These are phyloP conservation scores for Anguilla pacifica DNA, from an alignment of 2,797 vertebrate species.

Conservation along the genomic window DNA sequence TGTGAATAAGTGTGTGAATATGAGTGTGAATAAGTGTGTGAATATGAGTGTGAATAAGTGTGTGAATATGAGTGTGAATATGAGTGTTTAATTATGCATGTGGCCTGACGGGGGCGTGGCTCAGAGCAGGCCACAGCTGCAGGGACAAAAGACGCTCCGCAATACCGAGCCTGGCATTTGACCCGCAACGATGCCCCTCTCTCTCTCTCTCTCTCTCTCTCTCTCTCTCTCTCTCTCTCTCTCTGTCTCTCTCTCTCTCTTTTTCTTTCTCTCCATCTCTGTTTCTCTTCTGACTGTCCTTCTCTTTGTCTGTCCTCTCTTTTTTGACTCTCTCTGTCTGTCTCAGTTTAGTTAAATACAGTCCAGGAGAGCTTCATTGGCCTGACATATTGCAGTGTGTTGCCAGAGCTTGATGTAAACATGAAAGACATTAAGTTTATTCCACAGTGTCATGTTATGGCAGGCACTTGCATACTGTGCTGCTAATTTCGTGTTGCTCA, in stretches of 20 bases:
- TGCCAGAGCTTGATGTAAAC: neutral
- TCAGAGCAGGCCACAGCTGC: neutral
- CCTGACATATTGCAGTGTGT: neutral
- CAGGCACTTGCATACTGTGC: neutral
- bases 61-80: slow-evolving; percentile 1
- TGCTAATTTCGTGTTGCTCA: neutral
- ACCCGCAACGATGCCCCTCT: neutral
- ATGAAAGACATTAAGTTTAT: neutral
- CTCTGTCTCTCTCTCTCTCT: neutral
- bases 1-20: neutral
- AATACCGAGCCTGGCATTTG: neutral
- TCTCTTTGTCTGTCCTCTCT: neutral
- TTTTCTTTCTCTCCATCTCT: neutral
- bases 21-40: neutral
- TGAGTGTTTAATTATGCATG: slow-evolving; percentile 18
- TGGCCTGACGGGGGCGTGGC: neutral
- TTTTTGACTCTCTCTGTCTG: neutral
- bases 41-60: slow-evolving; percentile 3
- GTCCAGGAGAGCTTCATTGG: neutral
- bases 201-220: neutral
- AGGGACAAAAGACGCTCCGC: neutral
- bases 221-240: neutral
- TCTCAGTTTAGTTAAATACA: neutral
- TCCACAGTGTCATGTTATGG: neutral
- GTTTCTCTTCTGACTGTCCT: neutral